Conservation (phyloP, 2,797 vertebrate species). For the Enteromius treurensis region DNA sequence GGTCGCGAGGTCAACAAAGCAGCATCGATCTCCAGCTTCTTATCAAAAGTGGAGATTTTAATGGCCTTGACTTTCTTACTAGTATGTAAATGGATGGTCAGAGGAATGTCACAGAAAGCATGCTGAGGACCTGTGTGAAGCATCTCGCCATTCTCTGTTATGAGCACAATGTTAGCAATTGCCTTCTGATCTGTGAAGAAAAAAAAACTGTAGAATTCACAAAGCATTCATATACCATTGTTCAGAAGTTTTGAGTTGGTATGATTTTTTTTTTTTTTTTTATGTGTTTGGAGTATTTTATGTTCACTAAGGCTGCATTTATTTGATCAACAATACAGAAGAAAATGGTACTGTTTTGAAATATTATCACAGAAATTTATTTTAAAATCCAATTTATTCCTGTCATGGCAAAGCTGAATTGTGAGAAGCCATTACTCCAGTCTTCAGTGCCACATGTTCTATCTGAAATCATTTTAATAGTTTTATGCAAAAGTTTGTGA, state of each 20-base stretch:
- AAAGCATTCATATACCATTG: neutral
- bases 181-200: conserved; percentile 75
- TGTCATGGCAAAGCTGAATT: neutral
- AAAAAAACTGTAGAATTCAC: neutral
- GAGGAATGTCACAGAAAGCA: conserved; percentile 89
- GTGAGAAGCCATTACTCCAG: neutral
- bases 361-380: neutral
- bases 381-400: neutral
- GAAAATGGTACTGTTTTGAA: neutral
- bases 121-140: conserved; percentile 86
- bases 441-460: too few species aligned
- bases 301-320: neutral
- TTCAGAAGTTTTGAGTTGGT: neutral
- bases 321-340: neutral
- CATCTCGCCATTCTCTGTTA: conserved; percentile 81
- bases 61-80: conserved; percentile 78
- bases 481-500: too few species aligned
- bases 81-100: conserved; percentile 84
- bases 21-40: conserved; percentile 93
- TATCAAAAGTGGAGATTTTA: conserved; percentile 92
- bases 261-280: neutral
- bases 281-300: neutral
- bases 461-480: neutral
- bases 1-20: conserved; percentile 86
- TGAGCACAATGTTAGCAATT: conserved; percentile 84